Evolutionary conservation across 2,888 invertebrate genomes (phyloP), one percentile per base, ranked within the genome.

Genomic region (Aplocera efformata): DNA sequence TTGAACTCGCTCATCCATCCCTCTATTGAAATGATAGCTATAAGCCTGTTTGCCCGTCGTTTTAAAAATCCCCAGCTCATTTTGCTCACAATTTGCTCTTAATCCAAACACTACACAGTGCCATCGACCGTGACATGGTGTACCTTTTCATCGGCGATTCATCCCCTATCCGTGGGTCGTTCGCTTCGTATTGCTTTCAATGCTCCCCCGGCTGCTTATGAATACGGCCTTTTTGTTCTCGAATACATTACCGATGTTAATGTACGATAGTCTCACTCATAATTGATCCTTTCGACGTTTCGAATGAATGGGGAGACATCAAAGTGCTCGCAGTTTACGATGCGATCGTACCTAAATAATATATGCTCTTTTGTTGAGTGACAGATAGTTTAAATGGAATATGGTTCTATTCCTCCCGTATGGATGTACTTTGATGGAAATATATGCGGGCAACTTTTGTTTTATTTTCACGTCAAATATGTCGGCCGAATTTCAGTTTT

Each of bases 161-260:
- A 38, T 50, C 44, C 53, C 53, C 50, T 41, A 20, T 47, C 36
- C 42, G 33, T 58, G 40, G 59, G 55, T 48, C 46, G 41, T 43
- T 54, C 52, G 62, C 69, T 45, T 58, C 60, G 60, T 58, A 57
- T 60, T 58, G 59, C 64, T 65, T 67, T 73, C 70, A 70, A 65
- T 60, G 64, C 61, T 62, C 63, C 63, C 65, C 53, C 66, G 56
- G 48, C 57, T 56, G 62, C 60, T 63, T 60, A 59, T 68, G 71
- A 72, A 78, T 75, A 72, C 69, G 68, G 61, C 37, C 53, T 60
- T 60, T 71, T 71, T 76, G 73, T 72, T 69, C 70, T 71, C 60
- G 49, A 72, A 75, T 65, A 78, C 77, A 81, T 82, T 82, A 81
- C 63, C 67, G 75, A 80, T 74, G 76, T 74, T 79, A 82, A 80